phyloP scores from a whole-genome alignment of 2,797 vertebrate genomes.

The Hydrophis major region DNA sequence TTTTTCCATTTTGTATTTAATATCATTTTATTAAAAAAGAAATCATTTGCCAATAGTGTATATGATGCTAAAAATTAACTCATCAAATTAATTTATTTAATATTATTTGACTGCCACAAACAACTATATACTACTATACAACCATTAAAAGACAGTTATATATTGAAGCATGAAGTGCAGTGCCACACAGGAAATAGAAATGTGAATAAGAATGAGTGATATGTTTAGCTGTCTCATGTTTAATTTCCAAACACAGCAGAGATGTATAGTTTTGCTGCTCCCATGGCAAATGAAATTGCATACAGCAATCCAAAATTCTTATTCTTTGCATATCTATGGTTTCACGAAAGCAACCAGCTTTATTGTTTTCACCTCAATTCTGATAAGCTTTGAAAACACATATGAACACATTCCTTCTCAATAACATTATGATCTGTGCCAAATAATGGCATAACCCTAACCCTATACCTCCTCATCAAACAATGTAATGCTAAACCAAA shows the following conservation, averaged over 20 bases:
- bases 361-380: slow-evolving; percentile 82
- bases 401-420: slow-evolving; percentile 77
- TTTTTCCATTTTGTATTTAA: slow-evolving; percentile 42
- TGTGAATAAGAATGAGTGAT: slow-evolving; percentile 68
- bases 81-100: slow-evolving; percentile 54
- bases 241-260: slow-evolving; percentile 74
- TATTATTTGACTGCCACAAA: slow-evolving; percentile 52
- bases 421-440: slow-evolving; percentile 78
- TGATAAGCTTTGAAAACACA: slow-evolving; percentile 82
- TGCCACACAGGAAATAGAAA: slow-evolving; percentile 57
- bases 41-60: slow-evolving; percentile 59
- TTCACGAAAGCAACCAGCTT: slow-evolving; percentile 61
- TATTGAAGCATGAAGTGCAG: slow-evolving; percentile 47
- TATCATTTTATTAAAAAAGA: slow-evolving; percentile 57
- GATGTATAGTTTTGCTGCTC: slow-evolving; percentile 81
- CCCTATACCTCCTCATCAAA: background rate
- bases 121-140: background rate
- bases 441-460: slow-evolving; percentile 58
- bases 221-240: slow-evolving; percentile 72
- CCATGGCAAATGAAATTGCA: slow-evolving; percentile 83
- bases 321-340: slow-evolving; percentile 75
- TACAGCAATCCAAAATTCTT: slow-evolving; percentile 75
- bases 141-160: slow-evolving; percentile 46
- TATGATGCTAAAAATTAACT: slow-evolving; percentile 52
- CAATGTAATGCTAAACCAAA: background rate